A percentile compares a stretch with the other conserved stretches of the same genome.
Conservation (phyloP, 2,888 invertebrate species). For the Furcula furcula region DNA sequence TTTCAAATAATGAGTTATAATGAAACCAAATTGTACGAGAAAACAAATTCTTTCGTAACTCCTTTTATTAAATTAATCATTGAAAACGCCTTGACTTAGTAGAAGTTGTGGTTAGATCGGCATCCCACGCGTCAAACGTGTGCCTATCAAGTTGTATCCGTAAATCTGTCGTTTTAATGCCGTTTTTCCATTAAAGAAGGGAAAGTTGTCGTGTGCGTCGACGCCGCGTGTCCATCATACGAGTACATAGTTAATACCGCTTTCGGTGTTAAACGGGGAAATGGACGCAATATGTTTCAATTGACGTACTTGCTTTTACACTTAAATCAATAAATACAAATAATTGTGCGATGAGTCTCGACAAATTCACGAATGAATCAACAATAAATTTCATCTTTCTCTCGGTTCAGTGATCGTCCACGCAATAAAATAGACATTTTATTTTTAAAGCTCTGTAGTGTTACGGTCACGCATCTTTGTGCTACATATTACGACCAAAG, state of each 20-base stretch:
- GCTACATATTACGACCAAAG: constrained; percentile 17
- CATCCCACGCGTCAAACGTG: constrained; percentile 41
- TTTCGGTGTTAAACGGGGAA: constrained; percentile 72
- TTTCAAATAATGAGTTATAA: background rate
- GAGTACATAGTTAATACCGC: constrained; percentile 71
- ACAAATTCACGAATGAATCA: background rate
- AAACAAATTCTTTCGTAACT: constrained; percentile 12
- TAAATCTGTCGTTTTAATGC: constrained; percentile 58
- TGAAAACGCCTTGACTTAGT: constrained; percentile 31
- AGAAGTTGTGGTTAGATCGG: constrained; percentile 41
- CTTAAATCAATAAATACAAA: constrained; percentile 23
- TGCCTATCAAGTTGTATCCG: constrained; percentile 59
- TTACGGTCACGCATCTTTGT: constrained; percentile 18
- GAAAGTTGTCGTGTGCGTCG: constrained; percentile 69
- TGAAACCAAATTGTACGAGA: constrained; percentile 10
- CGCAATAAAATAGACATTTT: constrained; percentile 14
- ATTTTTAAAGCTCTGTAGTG: constrained; percentile 16
- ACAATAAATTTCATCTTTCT: background rate
- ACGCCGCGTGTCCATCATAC: constrained; percentile 64
- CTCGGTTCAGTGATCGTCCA: constrained; percentile 6
- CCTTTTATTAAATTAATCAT: too few relatives aligned
- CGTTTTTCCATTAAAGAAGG: constrained; percentile 73
- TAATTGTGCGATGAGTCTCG: constrained; percentile 9
- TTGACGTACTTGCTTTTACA: constrained; percentile 10
- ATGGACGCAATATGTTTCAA: constrained; percentile 47